Evolutionary conservation across 1,140 invertebrate species (phyloP).

Genomic region (Macrobrachium nipponense): DNA sequence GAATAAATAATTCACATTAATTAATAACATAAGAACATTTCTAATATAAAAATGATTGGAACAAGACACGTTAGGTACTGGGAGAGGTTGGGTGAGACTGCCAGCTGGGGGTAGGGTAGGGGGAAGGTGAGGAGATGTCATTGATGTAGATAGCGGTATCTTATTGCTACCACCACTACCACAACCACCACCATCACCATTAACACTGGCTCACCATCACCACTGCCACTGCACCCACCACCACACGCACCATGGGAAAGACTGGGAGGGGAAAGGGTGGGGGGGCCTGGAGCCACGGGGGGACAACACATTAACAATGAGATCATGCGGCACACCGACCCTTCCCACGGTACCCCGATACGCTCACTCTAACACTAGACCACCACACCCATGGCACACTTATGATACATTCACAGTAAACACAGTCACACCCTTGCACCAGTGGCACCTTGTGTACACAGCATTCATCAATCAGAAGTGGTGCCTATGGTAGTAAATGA

Average conservation of each 20-base stretch:
- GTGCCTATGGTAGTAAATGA: slow-evolving; percentile 33
- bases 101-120: slow-evolving; percentile 27
- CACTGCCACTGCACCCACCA: slow-evolving; percentile 30
- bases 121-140: slow-evolving; percentile 2
- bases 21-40: slow-evolving; percentile 47
- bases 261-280: slow-evolving; percentile 39
- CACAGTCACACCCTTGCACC: slow-evolving; percentile 39
- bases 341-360: slow-evolving; percentile 41
- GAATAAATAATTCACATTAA: slow-evolving; percentile 50
- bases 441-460: slow-evolving; percentile 38
- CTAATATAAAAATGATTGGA: slow-evolving; percentile 46
- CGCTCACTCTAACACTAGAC: slow-evolving; percentile 27
- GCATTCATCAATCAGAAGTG: slow-evolving; percentile 30
- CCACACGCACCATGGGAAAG: slow-evolving; percentile 39
- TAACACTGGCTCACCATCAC: slow-evolving; percentile 36
- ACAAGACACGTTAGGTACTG: slow-evolving; percentile 48
- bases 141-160: background rate
- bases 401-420: slow-evolving; percentile 31
- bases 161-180: slow-evolving; percentile 6
- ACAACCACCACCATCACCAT: slow-evolving; percentile 37
- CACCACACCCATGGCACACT: slow-evolving; percentile 40
- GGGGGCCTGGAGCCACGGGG: slow-evolving; percentile 43
- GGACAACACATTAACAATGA: slow-evolving; percentile 48
- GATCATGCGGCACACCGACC: slow-evolving; percentile 44
- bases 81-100: slow-evolving; percentile 46